Percentiles rank a stretch among this genome's conserved stretches.
Conservation (phyloP, 2,113 vertebrate species). For the Phyllostomus hastatus region DNA sequence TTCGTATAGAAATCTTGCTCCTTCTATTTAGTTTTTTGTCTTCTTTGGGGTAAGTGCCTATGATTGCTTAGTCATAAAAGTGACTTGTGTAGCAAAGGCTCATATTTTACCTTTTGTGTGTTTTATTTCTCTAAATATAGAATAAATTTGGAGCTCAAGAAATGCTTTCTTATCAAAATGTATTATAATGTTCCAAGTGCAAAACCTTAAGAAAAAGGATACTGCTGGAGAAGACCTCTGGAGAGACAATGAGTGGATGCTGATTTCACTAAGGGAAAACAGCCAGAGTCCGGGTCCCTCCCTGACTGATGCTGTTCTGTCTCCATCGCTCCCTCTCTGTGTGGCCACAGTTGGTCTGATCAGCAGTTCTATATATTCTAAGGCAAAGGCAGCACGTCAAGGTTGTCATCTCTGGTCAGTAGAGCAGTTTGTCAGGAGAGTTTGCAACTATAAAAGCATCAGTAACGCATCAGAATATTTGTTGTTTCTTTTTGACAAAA, state of each 20-base stretch:
- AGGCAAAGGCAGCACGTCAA: slow-evolving; percentile 68
- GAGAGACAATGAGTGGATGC: neutral
- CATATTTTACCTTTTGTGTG: slow-evolving; percentile 28
- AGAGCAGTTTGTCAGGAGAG: slow-evolving; percentile 77
- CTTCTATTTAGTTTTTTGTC: slow-evolving; percentile 36
- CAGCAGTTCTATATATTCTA: slow-evolving; percentile 61
- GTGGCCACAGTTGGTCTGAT: neutral
- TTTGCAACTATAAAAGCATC: slow-evolving; percentile 76
- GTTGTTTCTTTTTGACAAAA: slow-evolving; percentile 74
- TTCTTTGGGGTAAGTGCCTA: slow-evolving; percentile 7
- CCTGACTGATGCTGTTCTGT: neutral
- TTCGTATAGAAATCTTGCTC: slow-evolving; percentile 26
- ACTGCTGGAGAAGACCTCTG: neutral
- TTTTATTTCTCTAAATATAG: slow-evolving; percentile 59
- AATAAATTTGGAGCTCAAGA: slow-evolving; percentile 43
- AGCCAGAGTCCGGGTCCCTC: neutral
- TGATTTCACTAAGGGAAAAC: slow-evolving; percentile 46
- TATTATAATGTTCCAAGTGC: slow-evolving; percentile 51
- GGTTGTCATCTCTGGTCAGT: slow-evolving; percentile 77
- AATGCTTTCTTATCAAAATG: slow-evolving; percentile 58
- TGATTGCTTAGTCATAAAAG: slow-evolving; percentile 61
- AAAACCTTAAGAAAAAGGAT: slow-evolving; percentile 45
- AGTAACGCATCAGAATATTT: slow-evolving; percentile 78
- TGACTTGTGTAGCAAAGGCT: slow-evolving; percentile 63
- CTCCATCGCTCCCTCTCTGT: neutral